Conservation (phyloP, 2,888 invertebrate species). For the Agrochola circellaris region DNA sequence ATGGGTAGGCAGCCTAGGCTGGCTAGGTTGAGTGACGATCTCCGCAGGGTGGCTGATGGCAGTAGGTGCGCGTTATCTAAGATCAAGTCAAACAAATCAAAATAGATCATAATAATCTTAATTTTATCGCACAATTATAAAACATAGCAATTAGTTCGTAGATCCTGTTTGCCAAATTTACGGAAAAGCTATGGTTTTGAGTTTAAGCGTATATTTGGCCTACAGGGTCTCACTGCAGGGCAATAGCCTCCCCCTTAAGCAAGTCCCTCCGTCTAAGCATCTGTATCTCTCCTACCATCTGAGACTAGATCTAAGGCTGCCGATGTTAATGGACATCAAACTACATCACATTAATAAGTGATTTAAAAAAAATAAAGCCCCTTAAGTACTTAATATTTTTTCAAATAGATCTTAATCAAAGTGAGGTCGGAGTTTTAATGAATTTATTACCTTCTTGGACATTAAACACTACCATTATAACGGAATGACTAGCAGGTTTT, state of each 20-base stretch:
- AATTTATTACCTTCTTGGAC: slow-evolving; percentile 32
- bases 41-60: not conserved
- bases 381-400: not conserved
- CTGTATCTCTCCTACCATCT: not conserved
- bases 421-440: slow-evolving; percentile 17
- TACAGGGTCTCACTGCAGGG: not conserved
- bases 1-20: no score
- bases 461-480: not conserved
- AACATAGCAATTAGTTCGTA: not conserved
- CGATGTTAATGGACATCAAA: not conserved
- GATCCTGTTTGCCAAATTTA: not conserved
- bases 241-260: no score
- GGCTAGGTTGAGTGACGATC: not conserved
- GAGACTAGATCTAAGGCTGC: not conserved
- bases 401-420: slow-evolving; percentile 1
- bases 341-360: not conserved
- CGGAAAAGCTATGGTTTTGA: not conserved
- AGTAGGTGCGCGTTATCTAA: not conserved
- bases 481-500: slow-evolving; percentile 4
- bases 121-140: not conserved
- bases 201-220: not conserved
- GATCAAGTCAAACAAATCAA: not conserved
- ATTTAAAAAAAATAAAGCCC: not conserved
- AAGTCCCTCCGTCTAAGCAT: not conserved
- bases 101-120: not conserved